Base-by-base conservation (phyloP, 2,888 invertebrate species). In the Molanna angustata region DNA sequence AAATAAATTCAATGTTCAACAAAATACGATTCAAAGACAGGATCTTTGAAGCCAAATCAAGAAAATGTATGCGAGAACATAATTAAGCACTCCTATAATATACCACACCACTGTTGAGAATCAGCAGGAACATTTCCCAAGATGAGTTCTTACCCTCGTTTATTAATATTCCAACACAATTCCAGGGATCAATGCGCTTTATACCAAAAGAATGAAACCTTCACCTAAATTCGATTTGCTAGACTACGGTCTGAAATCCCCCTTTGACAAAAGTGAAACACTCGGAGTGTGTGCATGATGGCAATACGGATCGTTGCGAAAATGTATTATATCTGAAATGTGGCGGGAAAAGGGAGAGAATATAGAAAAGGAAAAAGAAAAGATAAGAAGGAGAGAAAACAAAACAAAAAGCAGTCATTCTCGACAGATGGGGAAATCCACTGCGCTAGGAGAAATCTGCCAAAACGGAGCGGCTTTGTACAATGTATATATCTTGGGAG, bases 371-470 rank as follows among this genome's bases (percentile, higher is more conserved):
- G 11, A 27, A 27, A 27, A 27, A 27, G 27, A 27, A 27, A n/a
- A n/a, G n/a, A n/a, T 11, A 11, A 27, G 4, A 27, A 45, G 22
- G 35, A 46, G 37, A 20, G 40, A 37, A 37, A 51, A 45, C 35
- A 35, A 37, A 14, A 49, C 46, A 55, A 52, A 56, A 57, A 49
- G 49, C 49, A 49, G 55, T 51, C 52, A 56, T 47, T 21, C 53
- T 43, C 50, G 53, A 57, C 57, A 57, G 57, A 50, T 54, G 49
- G 50, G 53, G 57, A 57, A 57, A 57, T 57, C 57, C 51, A 54
- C 57, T 43, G 41, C 51, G 52, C 57, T n/a, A n/a, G 45, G 49
- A 54, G 53, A 57, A 57, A 57, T 53, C 57, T 57, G 53, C 56
- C 47, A 43, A 37, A 32, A 45, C 32, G 39, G 32, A 41, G 37